Evolutionary conservation across 2,888 invertebrate species (phyloP).

Genomic region (Drosophila quasianomalipes): DNA sequence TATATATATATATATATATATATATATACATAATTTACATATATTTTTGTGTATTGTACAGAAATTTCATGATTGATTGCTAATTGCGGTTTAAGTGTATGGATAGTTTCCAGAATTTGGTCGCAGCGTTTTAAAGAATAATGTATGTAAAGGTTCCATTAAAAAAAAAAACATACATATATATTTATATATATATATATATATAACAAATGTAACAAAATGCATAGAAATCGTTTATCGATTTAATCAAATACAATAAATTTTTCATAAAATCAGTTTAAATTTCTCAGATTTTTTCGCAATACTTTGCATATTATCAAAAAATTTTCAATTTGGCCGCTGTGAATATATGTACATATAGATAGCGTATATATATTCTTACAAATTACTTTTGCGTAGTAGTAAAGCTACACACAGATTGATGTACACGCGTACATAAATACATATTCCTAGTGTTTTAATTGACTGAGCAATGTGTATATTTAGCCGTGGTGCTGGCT

Average conservation of each 20-base stretch:
- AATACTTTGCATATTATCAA: constrained; percentile 41
- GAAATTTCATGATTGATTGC: constrained; percentile 63
- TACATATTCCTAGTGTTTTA: constrained; percentile 38
- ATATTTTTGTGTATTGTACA: constrained; percentile 17
- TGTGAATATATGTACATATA: constrained; percentile 34
- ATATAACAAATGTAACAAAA: constrained; percentile 33
- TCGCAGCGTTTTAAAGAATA: constrained; percentile 42
- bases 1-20: too few species aligned
- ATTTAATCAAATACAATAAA: constrained; percentile 33
- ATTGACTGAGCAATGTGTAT: constrained; percentile 60
- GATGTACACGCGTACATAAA: constrained; percentile 14
- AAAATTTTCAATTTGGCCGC: constrained; percentile 51
- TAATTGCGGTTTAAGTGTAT: constrained; percentile 60
- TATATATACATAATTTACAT: constrained; percentile 9
- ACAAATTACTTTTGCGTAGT: constrained; percentile 37
- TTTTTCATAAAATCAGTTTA: constrained; percentile 32
- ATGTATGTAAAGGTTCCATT: constrained; percentile 9
- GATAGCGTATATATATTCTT: constrained; percentile 21
- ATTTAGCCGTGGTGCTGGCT: constrained; percentile 35
- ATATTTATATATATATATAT: neutral
- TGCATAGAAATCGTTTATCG: constrained; percentile 40
- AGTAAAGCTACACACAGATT: constrained; percentile 38
- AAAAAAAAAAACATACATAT: neutral
- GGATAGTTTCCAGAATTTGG: constrained; percentile 48
- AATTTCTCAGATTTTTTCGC: constrained; percentile 27